Evolutionary conservation across 2,113 vertebrate species (phyloP).

Genomic region (Cariama cristata): DNA sequence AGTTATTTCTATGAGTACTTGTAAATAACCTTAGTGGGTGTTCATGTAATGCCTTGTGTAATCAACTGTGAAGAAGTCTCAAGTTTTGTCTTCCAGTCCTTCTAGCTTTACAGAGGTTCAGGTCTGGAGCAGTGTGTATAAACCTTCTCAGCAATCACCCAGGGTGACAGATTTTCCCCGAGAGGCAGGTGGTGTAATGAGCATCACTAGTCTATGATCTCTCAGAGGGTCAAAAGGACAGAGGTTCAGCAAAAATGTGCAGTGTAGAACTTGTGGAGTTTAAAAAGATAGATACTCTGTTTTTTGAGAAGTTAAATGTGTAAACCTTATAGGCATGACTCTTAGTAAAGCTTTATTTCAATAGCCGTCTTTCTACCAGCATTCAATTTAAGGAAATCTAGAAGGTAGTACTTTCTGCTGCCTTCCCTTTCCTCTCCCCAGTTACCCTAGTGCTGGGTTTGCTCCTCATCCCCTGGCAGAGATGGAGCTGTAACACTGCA

Average conservation of each 20-base stretch:
- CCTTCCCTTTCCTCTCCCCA: neutral
- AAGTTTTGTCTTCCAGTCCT: neutral
- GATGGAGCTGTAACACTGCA: neutral
- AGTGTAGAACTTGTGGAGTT: neutral
- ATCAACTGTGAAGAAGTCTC: conserved; percentile 10
- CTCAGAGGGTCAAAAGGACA: neutral
- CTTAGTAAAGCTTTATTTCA: neutral
- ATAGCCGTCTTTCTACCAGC: neutral
- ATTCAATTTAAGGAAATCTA: neutral
- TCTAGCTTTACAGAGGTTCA: neutral
- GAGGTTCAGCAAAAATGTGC: neutral
- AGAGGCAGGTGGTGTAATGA: neutral
- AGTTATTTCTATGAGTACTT: neutral
- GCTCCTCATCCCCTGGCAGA: neutral
- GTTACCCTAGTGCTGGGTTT: neutral
- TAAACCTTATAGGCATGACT: neutral
- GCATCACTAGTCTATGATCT: neutral
- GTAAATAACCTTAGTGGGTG: neutral
- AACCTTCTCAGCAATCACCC: neutral
- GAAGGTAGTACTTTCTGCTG: neutral
- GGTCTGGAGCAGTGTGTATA: neutral
- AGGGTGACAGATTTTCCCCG: neutral
- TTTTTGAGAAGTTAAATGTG: neutral
- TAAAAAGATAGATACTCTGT: neutral
- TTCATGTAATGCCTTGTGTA: neutral